Conservation (phyloP, 2,888 invertebrate species). For the Euphydryas editha region DNA sequence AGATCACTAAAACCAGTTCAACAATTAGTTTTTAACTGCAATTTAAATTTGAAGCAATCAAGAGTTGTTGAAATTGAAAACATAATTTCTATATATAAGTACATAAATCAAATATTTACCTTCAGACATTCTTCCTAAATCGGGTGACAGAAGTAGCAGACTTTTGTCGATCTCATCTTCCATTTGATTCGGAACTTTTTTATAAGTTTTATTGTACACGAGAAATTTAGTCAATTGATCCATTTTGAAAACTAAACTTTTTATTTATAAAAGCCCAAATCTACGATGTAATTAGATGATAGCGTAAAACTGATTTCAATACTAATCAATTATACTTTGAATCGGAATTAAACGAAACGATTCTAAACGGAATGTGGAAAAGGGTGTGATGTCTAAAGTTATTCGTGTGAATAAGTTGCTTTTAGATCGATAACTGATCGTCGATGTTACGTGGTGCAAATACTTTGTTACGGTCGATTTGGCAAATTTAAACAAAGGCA, state of each 20-base stretch:
- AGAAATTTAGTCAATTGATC: slow-evolving; percentile 71
- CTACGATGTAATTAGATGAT: neutral
- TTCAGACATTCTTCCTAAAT: slow-evolving; percentile 59
- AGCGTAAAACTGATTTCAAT: neutral
- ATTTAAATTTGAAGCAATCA: too few species aligned
- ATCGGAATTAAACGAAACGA: neutral
- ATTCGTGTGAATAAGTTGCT: slow-evolving; percentile 17
- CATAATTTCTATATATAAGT: neutral
- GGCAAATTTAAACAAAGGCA: slow-evolving; percentile 38
- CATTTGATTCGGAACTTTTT: slow-evolving; percentile 54
- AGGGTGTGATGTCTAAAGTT: neutral
- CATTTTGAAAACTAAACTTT: slow-evolving; percentile 49
- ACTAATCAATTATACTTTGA: too few species aligned
- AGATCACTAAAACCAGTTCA: too few species aligned
- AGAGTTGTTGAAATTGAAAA: neutral
- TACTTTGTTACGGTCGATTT: slow-evolving; percentile 42
- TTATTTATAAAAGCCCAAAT: slow-evolving; percentile 27
- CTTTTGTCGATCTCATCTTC: slow-evolving; percentile 63
- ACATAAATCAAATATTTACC: slow-evolving; percentile 54
- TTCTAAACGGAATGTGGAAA: neutral
- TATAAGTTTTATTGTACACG: slow-evolving; percentile 67
- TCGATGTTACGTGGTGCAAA: slow-evolving; percentile 34
- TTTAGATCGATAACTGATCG: slow-evolving; percentile 29
- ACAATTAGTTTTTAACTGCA: too few species aligned
- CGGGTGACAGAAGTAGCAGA: slow-evolving; percentile 67